Evolutionary conservation across 2,113 vertebrate genomes (phyloP).

Genomic region (Apteryx mantelli): DNA sequence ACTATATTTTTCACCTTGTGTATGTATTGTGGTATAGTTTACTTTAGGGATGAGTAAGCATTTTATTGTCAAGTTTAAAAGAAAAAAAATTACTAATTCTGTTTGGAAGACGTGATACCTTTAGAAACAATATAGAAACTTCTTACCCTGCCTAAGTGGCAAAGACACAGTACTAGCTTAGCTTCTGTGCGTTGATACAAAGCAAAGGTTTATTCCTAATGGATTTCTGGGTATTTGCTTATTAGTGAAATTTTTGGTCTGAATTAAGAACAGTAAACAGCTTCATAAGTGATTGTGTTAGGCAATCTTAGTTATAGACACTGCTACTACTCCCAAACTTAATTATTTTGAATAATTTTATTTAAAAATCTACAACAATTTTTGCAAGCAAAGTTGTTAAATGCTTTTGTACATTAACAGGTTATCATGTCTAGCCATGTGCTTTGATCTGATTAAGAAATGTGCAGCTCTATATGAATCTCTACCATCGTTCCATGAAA

Average conservation of each 20-base stretch:
- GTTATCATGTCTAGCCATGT: constrained; percentile 82
- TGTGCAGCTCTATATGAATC: constrained; percentile 81
- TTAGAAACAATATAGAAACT: neutral
- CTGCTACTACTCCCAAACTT: neutral
- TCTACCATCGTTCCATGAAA: constrained; percentile 78
- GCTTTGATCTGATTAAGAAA: constrained; percentile 85
- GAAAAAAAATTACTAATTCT: neutral
- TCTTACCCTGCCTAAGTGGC: neutral
- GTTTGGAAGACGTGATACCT: neutral
- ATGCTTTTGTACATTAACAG: constrained; percentile 64
- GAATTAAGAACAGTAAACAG: neutral
- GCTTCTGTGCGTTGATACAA: neutral
- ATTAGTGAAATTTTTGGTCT: neutral
- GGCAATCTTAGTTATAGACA: neutral
- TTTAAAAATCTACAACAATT: neutral
- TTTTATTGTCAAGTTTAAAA: neutral
- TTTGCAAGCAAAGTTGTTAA: neutral
- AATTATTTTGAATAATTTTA: neutral
- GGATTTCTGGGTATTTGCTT: neutral
- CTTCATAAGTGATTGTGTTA: neutral
- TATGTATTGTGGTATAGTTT: neutral
- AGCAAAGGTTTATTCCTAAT: neutral
- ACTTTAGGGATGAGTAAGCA: neutral
- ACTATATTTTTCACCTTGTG: neutral
- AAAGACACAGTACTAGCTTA: neutral